A percentile compares a stretch with the other conserved stretches of the same genome.
Evolutionary conservation across 92 coral and sea anemone genomes (phyloP).

Genomic region (Pocillopora meandrina): DNA sequence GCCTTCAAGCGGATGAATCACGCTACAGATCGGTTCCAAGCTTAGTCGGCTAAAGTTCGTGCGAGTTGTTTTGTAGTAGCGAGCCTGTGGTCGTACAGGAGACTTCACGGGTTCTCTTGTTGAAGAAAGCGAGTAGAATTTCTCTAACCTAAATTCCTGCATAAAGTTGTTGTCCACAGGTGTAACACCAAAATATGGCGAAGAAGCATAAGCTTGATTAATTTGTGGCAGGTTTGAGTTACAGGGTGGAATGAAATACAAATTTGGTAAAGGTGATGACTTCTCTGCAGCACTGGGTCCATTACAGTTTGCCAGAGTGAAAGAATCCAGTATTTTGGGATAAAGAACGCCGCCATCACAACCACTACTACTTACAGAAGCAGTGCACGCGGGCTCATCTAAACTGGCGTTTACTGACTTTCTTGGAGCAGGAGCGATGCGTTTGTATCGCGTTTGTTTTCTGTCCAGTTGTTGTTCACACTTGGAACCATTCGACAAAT

Average conservation of each 20-base stretch:
- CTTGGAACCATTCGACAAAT: background rate
- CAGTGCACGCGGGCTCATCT: background rate
- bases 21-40: constrained; percentile 43
- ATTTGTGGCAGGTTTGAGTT: background rate
- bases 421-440: constrained; percentile 21
- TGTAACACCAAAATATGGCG: background rate
- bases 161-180: constrained; percentile 17
- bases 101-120: background rate
- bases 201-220: background rate
- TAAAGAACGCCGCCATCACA: background rate
- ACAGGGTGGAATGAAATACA: background rate
- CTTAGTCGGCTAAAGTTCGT: constrained; percentile 47
- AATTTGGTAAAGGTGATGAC: background rate
- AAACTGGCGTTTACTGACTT: background rate
- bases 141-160: constrained; percentile 17
- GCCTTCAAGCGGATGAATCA: constrained; percentile 30
- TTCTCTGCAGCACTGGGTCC: background rate
- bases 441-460: constrained; percentile 15
- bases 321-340: constrained; percentile 26
- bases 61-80: constrained; percentile 40
- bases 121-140: constrained; percentile 35
- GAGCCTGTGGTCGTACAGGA: background rate
- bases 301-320: constrained; percentile 4
- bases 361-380: background rate
- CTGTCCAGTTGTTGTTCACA: background rate